Evolutionary conservation across 2,113 vertebrate species (phyloP).

Genomic region (Oncorhynchus nerka): DNA sequence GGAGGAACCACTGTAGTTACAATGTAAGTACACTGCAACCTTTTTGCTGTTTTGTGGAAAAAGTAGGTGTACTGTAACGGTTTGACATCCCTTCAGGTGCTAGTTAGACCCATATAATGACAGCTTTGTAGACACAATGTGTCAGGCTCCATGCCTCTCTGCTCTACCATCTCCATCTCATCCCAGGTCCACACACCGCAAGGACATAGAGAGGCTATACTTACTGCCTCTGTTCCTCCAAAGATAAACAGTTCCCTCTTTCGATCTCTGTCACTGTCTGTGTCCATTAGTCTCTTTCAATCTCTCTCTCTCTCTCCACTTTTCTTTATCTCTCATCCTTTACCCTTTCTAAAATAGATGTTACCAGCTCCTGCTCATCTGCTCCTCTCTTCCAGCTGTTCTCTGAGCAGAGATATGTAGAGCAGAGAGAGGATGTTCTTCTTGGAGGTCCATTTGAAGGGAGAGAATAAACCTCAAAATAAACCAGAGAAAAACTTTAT

Average conservation of each 20-base stretch:
- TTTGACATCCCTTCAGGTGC: conserved; percentile 27
- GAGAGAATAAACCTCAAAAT: background rate
- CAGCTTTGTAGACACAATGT: conserved; percentile 24
- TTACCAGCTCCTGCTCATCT: background rate
- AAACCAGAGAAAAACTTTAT: background rate
- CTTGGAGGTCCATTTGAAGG: no score
- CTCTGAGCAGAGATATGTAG: no score
- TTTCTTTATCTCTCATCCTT: background rate
- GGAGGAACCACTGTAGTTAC: no score
- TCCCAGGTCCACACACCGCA: conserved; percentile 5
- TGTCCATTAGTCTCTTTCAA: no score
- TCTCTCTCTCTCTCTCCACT: no score
- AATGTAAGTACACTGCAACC: no score
- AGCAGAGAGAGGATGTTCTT: no score
- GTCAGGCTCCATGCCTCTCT: conserved; percentile 2
- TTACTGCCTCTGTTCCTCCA: background rate
- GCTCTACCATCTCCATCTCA: conserved; percentile 12
- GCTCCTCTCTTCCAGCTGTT: no score
- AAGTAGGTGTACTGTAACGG: conserved; percentile 11
- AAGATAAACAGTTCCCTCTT: background rate
- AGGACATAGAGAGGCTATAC: background rate
- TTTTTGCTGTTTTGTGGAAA: background rate
- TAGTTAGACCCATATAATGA: conserved; percentile 23
- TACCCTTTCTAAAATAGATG: background rate
- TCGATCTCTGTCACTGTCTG: background rate